These are phyloP conservation scores for Corythoichthys intestinalis DNA, from an alignment of 2,113 vertebrate genomes.

Conservation along the genomic window DNA sequence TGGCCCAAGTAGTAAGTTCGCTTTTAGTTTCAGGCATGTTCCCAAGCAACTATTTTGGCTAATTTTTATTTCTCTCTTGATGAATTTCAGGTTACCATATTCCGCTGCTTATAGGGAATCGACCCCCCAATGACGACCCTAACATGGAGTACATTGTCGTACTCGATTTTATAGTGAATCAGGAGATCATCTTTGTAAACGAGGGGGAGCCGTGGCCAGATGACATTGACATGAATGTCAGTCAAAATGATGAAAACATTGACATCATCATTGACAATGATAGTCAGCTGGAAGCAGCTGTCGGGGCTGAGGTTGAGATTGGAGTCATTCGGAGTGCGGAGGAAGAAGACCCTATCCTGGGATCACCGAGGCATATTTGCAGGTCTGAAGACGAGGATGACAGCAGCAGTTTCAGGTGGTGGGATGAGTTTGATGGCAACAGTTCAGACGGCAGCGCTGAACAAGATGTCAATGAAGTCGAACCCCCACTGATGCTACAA, in stretches of 20 bases:
- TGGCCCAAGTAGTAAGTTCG: slow-evolving; percentile 5
- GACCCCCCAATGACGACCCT: not conserved
- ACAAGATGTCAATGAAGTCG: not conserved
- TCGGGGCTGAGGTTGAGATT: slow-evolving; percentile 3
- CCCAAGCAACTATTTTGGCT: not conserved
- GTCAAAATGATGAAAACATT: not conserved
- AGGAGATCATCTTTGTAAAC: slow-evolving; percentile 1
- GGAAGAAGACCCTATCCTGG: not conserved
- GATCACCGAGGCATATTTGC: not conserved
- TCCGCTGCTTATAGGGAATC: not conserved
- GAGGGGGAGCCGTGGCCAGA: not conserved
- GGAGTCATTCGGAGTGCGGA: not conserved
- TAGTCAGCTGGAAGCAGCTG: not conserved
- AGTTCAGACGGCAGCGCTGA: slow-evolving; percentile 3
- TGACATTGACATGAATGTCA: not conserved
- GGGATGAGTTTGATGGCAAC: slow-evolving; percentile 7
- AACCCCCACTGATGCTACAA: not conserved
- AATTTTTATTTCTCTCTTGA: not conserved
- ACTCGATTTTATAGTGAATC: slow-evolving; percentile 2
- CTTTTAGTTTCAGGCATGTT: not conserved
- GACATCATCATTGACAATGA: not conserved
- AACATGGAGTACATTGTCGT: slow-evolving; percentile 1
- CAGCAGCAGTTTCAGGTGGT: not conserved
- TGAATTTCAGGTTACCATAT: slow-evolving; percentile 5
- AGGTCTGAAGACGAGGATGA: not conserved